Percentiles rank a stretch among this genome's conserved stretches.
These are phyloP conservation scores for Pachyuromys duprasi DNA, from an alignment of 2,797 vertebrate genomes.

Conservation along the genomic window DNA sequence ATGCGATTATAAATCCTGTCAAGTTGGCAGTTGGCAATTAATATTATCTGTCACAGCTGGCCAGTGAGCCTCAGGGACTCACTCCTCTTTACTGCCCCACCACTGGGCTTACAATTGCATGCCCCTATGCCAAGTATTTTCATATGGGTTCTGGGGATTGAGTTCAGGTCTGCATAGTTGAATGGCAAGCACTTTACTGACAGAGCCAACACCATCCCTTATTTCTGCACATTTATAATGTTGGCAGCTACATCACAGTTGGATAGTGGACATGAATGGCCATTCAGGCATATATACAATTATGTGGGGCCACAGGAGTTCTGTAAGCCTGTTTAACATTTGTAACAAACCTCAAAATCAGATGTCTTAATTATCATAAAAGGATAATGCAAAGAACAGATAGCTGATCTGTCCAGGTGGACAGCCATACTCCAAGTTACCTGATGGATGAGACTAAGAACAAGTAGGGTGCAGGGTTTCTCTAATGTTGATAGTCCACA, in stretches of 20 bases:
- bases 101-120: too few species aligned
- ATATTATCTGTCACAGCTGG: not conserved
- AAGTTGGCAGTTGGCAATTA: too few species aligned
- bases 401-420: not conserved
- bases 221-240: not conserved
- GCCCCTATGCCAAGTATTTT: not conserved
- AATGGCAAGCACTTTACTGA: not conserved
- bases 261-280: not conserved
- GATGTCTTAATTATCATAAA: too few species aligned
- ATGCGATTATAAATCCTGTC: not conserved
- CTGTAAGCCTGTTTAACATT: not conserved
- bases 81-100: not conserved
- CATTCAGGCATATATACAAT: not conserved
- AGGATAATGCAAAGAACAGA: not conserved
- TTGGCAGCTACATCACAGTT: not conserved
- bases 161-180: not conserved
- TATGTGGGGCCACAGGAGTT: not conserved
- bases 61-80: not conserved
- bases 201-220: not conserved
- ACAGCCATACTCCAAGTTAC: not conserved
- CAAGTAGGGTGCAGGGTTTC: too few species aligned
- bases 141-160: not conserved
- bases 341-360: not conserved
- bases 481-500: not conserved
- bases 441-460: not conserved